Evolutionary conservation across 2,797 vertebrate species (phyloP), one percentile per base, ranked within the genome.

Genomic region (Sarcoramphus papa): DNA sequence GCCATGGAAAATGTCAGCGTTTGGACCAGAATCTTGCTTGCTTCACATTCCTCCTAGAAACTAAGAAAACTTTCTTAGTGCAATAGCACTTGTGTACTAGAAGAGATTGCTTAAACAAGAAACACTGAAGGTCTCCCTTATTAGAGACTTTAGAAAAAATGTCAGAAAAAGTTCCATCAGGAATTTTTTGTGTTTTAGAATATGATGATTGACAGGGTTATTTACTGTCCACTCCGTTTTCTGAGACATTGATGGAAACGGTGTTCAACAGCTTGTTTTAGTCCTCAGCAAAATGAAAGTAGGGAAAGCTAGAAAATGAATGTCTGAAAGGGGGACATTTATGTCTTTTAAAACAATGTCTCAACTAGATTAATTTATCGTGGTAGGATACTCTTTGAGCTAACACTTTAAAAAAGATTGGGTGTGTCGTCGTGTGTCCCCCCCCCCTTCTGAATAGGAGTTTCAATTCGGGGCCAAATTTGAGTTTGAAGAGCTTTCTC

Each of bases 231-330:
- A 7, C 18, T 77, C 23, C 0, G 0, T 75, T 84, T 86, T 75
- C 72, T 62, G 47, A 84, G 43, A 12, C 6, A 0, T 6, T 48
- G 59, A 76, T 62, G 22, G 45, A 77, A 86, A 41, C 2, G 0
- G 33, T 65, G 20, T 92, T 93, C 15, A 82, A 54, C 51, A 89
- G n/a, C 35, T 76, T 78, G 47, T 54, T 95, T 69, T 48, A 62
- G 47, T 69, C 10, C 35, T 85, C 54, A 56, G 40, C 2, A 5
- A 54, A 79, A 51, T 22, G 6, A 7, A 88, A 57, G 25, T 5
- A 63, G 41, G 33, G n/a, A 86, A 80, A 65, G 1, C 35, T 59
- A 70, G 28, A 56, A 85, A 51, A 62, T 9, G 2, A 47, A 9
- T 11, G 59, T 7, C 37, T 43, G 57, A 70, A 53, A 84, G 35